These are phyloP conservation scores for Apamea crenata DNA, from an alignment of 2,888 invertebrate genomes.

Conservation along the genomic window DNA sequence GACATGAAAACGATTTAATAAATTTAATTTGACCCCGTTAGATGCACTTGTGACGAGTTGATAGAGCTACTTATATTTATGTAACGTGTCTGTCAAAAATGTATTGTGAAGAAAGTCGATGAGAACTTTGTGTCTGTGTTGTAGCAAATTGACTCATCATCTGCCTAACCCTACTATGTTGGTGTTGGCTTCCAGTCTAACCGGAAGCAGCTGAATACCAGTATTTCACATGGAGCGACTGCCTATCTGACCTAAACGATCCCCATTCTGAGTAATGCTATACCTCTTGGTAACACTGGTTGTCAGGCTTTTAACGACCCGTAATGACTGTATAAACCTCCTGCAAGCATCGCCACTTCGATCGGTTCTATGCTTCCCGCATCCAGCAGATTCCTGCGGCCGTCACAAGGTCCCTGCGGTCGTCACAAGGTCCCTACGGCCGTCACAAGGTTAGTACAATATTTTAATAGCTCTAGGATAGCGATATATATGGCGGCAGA, in stretches of 20 bases:
- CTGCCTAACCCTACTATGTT: not conserved
- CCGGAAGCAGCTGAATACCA: not conserved
- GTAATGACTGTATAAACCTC: no score
- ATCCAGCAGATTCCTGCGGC: no score
- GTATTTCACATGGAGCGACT: no score
- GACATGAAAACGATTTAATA: slow-evolving; percentile 39
- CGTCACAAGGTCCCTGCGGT: no score
- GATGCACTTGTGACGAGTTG: slow-evolving; percentile 23
- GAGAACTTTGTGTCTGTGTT: not conserved
- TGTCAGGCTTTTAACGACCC: not conserved
- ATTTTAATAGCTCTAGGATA: not conserved
- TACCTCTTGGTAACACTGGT: not conserved
- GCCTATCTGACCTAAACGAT: no score
- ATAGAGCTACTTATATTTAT: slow-evolving; percentile 52
- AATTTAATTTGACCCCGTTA: slow-evolving; percentile 19
- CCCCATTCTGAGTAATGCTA: not conserved
- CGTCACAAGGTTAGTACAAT: no score
- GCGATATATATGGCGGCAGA: not conserved
- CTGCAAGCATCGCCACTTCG: no score
- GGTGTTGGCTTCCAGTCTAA: not conserved
- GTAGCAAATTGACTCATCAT: not conserved
- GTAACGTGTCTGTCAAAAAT: slow-evolving; percentile 35
- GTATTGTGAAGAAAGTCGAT: not conserved
- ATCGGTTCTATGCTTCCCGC: no score
- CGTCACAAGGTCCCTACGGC: no score